Percentiles rank a stretch among this genome's conserved stretches.
Conservation (phyloP, 2,888 invertebrate genomes). For the Cantharis lateralis region DNA sequence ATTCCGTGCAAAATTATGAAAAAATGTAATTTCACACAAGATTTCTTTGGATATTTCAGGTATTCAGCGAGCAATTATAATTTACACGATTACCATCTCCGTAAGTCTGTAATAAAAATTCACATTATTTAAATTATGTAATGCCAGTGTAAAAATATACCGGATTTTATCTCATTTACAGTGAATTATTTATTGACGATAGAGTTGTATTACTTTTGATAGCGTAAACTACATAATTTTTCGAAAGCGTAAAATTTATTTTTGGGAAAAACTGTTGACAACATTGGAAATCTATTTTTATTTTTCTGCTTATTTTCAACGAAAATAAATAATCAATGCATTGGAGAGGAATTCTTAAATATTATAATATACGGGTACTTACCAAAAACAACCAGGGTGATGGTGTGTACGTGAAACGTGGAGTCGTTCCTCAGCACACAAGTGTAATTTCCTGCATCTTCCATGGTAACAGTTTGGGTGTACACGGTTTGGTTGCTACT, state of each 20-base stretch:
- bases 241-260: too few relatives aligned
- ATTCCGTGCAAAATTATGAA: not conserved
- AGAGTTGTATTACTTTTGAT: not conserved
- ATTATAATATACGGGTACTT: constrained; percentile 52
- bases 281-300: not conserved
- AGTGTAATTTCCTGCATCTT: constrained; percentile 75
- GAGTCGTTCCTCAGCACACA: constrained; percentile 76
- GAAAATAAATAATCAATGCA: too few relatives aligned
- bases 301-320: not conserved
- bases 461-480: constrained; percentile 64
- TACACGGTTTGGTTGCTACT: constrained; percentile 81
- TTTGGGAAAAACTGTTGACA: too few relatives aligned
- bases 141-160: too few relatives aligned
- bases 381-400: constrained; percentile 71
- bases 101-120: not conserved
- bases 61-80: not conserved
- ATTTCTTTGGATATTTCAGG: not conserved
- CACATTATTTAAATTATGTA: too few relatives aligned
- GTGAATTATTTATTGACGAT: not conserved
- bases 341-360: too few relatives aligned
- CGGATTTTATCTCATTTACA: not conserved
- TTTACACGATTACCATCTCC: not conserved
- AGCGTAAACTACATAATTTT: not conserved
- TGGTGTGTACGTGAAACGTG: constrained; percentile 65
- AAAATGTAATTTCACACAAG: not conserved